Evolutionary conservation across 2,888 invertebrate genomes (phyloP).

Genomic region (Mayetiola destructor): DNA sequence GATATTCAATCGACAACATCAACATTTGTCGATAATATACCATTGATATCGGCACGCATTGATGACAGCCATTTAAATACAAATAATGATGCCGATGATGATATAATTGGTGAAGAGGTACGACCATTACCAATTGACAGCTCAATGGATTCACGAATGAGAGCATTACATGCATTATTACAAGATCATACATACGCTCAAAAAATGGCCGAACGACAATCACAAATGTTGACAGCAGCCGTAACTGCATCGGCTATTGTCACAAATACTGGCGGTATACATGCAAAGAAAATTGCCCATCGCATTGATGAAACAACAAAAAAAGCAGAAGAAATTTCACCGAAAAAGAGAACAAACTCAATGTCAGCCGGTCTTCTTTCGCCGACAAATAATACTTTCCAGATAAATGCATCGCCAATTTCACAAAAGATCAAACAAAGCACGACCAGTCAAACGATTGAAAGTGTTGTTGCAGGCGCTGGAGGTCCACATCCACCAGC

Average conservation of each 20-base stretch:
- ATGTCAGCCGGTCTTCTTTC: too few species aligned
- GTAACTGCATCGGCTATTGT: neutral
- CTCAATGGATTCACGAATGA: slow-evolving; percentile 29
- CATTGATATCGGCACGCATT: slow-evolving; percentile 20
- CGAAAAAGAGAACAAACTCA: neutral
- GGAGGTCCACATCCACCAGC: too few species aligned
- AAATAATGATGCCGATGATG: slow-evolving; percentile 28
- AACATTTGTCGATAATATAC: slow-evolving; percentile 22
- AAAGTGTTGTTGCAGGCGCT: neutral
- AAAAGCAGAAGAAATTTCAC: slow-evolving; percentile 4
- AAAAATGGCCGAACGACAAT: too few species aligned
- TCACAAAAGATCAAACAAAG: neutral
- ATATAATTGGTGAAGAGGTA: slow-evolving; percentile 33
- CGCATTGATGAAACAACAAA: slow-evolving; percentile 10
- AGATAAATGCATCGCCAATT: slow-evolving; percentile 1
- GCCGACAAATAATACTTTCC: too few species aligned
- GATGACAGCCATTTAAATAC: slow-evolving; percentile 16
- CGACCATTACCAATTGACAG: slow-evolving; percentile 30
- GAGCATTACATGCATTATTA: slow-evolving; percentile 30
- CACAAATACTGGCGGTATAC: slow-evolving; percentile 15
- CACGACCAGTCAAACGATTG: neutral
- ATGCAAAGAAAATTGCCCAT: too few species aligned
- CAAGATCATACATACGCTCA: slow-evolving; percentile 33
- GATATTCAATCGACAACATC: slow-evolving; percentile 20
- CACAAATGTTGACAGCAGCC: neutral